Conservation (phyloP, 2,888 invertebrate species). For the Cerastoderma edule region DNA sequence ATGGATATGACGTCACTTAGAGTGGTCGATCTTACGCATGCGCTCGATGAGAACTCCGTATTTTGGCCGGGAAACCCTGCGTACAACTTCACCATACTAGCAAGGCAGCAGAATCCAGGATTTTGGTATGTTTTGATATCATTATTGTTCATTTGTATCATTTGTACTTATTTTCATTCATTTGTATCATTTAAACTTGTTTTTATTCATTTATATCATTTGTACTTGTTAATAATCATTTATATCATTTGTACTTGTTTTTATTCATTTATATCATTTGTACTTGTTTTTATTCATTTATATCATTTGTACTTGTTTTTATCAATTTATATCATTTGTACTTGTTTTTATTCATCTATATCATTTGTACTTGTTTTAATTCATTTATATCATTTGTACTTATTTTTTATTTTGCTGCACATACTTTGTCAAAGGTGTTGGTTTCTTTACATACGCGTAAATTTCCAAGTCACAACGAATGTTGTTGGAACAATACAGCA, state of each 20-base stretch:
- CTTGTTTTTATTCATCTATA: too few relatives aligned
- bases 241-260: neutral
- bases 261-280: conserved; percentile 18
- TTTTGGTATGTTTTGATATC: neutral
- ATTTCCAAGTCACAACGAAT: too few relatives aligned
- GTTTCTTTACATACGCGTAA: too few relatives aligned
- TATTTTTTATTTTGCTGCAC: too few relatives aligned
- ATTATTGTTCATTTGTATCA: neutral
- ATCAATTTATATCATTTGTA: too few relatives aligned
- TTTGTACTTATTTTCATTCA: neutral
- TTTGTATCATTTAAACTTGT: neutral
- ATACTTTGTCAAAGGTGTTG: too few relatives aligned
- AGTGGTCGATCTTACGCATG: neutral
- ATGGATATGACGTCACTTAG: neutral
- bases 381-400: too few relatives aligned
- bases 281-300: neutral
- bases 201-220: neutral
- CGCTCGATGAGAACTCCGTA: neutral
- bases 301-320: neutral
- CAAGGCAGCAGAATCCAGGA: neutral
- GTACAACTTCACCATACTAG: neutral
- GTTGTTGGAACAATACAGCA: too few relatives aligned
- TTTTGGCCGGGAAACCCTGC: neutral
- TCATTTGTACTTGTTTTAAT: too few relatives aligned
- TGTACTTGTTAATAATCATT: neutral